Conservation (phyloP, 2,797 vertebrate genomes). For the Synanceia verrucosa region DNA sequence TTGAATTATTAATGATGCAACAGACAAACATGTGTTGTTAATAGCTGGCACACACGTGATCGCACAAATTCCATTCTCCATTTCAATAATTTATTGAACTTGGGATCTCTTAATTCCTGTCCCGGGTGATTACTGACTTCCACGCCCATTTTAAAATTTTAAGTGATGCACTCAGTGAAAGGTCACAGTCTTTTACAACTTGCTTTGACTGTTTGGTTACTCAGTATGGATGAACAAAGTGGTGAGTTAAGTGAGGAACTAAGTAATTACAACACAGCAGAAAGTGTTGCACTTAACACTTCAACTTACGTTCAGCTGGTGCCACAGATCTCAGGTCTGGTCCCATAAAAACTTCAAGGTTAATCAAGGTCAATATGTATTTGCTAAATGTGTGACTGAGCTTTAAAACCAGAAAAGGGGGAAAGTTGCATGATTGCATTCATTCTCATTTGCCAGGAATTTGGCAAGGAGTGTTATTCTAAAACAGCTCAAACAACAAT, state of each 20-base stretch:
- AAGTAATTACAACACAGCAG: background rate
- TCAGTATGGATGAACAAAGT: background rate
- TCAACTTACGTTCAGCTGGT: background rate
- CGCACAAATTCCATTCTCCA: background rate
- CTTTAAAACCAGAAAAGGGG: background rate
- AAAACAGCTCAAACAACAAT: constrained; percentile 24
- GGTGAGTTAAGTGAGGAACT: background rate
- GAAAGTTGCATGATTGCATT: background rate
- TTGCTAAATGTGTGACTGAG: background rate
- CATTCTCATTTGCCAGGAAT: background rate
- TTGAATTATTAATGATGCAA: constrained; percentile 9
- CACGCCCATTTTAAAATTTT: background rate
- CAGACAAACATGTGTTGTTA: background rate
- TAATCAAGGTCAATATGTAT: background rate
- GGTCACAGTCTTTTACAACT: background rate
- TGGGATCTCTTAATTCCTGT: background rate
- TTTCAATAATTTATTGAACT: background rate
- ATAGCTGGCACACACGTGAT: background rate
- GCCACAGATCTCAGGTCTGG: background rate
- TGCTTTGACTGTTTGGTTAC: background rate
- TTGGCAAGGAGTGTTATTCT: background rate
- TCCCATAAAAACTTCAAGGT: background rate
- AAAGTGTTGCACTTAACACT: background rate
- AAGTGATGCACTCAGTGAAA: background rate
- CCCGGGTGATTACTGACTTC: background rate